These are phyloP conservation scores for Catalaphyllia jardinei DNA, from an alignment of 64 coral and sea anemone species.

Conservation along the genomic window DNA sequence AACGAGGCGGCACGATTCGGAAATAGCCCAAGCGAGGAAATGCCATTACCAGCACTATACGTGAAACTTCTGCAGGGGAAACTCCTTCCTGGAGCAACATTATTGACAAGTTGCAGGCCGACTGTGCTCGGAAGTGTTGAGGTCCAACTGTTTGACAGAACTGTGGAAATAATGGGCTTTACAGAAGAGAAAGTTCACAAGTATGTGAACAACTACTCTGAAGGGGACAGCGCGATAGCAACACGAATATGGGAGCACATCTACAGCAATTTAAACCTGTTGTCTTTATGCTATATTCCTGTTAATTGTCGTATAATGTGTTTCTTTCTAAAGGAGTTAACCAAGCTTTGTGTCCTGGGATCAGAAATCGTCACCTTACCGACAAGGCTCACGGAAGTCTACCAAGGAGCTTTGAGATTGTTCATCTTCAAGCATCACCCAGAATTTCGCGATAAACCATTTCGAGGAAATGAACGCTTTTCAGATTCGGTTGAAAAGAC, in stretches of 20 bases:
- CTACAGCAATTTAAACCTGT: slow-evolving; percentile 34
- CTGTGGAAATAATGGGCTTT: slow-evolving; percentile 34
- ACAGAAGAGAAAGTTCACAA: slow-evolving; percentile 30
- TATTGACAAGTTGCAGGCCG: slow-evolving; percentile 37
- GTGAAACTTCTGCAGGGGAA: slow-evolving; percentile 23
- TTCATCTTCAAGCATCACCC: slow-evolving; percentile 51
- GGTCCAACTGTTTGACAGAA: neutral
- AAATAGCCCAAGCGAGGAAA: slow-evolving; percentile 10
- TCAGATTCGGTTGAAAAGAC: slow-evolving; percentile 44
- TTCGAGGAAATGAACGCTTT: neutral
- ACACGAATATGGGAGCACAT: slow-evolving; percentile 49
- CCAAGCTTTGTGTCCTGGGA: neutral
- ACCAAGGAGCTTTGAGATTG: slow-evolving; percentile 45
- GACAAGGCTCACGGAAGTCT: slow-evolving; percentile 53
- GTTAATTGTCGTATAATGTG: slow-evolving; percentile 64
- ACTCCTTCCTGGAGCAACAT: slow-evolving; percentile 20
- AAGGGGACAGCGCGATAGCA: neutral
- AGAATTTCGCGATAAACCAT: slow-evolving; percentile 19
- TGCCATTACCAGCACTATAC: slow-evolving; percentile 29
- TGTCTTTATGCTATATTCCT: slow-evolving; percentile 71
- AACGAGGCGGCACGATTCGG: neutral
- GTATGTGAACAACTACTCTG: slow-evolving; percentile 30
- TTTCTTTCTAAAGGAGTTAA: slow-evolving; percentile 46
- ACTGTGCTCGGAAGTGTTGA: neutral
- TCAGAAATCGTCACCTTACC: slow-evolving; percentile 16